Conservation (phyloP, 2,113 vertebrate species). For the Rhinogobius similis region DNA sequence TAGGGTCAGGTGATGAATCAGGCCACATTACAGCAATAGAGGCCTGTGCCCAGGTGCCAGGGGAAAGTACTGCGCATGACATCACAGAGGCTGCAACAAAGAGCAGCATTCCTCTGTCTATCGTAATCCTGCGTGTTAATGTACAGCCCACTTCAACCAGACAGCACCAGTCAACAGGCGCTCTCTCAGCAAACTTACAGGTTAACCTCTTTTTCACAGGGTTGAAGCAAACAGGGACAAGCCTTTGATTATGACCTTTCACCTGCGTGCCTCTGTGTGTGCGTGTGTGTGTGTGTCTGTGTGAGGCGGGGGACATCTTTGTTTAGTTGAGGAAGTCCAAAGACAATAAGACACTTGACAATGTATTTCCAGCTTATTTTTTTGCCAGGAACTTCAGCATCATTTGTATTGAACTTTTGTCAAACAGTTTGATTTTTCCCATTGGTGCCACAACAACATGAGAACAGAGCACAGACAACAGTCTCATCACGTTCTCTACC, state of each 20-base stretch:
- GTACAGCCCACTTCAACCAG: slow-evolving; percentile 43
- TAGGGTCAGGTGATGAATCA: slow-evolving; percentile 73
- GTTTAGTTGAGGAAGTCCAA: slow-evolving; percentile 30
- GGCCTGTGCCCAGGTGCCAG: slow-evolving; percentile 60
- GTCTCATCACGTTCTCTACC: not conserved
- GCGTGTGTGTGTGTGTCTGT: slow-evolving; percentile 1
- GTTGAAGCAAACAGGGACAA: slow-evolving; percentile 22
- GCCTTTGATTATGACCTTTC: slow-evolving; percentile 1
- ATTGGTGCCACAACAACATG: slow-evolving; percentile 16
- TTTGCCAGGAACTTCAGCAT: slow-evolving; percentile 45
- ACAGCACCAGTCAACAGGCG: slow-evolving; percentile 44
- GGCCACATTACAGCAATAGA: slow-evolving; percentile 42
- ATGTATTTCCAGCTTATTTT: slow-evolving; percentile 45
- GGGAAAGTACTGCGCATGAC: slow-evolving; percentile 67
- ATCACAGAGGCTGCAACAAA: slow-evolving; percentile 54
- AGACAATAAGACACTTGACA: slow-evolving; percentile 54
- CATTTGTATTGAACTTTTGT: slow-evolving; percentile 43
- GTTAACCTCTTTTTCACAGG: slow-evolving; percentile 1
- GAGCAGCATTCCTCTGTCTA: slow-evolving; percentile 52
- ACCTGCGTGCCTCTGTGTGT: slow-evolving; percentile 7
- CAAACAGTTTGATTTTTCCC: slow-evolving; percentile 21
- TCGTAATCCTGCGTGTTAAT: slow-evolving; percentile 53
- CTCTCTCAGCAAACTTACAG: slow-evolving; percentile 2
- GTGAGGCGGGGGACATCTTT: not conserved
- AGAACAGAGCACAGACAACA: not conserved